These are phyloP conservation scores for Trissoscelio sp. DNA, from an alignment of 2,888 invertebrate genomes.

Conservation along the genomic window DNA sequence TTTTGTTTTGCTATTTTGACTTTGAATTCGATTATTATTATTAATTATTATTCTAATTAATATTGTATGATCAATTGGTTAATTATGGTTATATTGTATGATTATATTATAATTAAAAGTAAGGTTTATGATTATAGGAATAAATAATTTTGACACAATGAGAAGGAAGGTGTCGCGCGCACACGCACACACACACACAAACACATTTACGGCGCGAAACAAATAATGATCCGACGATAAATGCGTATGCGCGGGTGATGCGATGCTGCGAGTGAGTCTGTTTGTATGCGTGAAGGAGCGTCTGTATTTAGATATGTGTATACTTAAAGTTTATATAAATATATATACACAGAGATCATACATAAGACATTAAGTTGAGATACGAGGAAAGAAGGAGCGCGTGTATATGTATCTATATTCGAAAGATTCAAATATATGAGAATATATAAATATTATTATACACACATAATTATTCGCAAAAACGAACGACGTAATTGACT, in stretches of 20 bases:
- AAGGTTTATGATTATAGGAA: conserved; percentile 53
- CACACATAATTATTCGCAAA: conserved; percentile 68
- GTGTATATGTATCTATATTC: conserved; percentile 66
- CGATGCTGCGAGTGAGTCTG: conserved; percentile 43
- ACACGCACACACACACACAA: conserved; percentile 34
- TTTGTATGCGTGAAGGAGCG: conserved; percentile 51
- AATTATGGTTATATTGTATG: conserved; percentile 57
- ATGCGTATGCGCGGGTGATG: conserved; percentile 49
- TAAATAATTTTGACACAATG: conserved; percentile 33
- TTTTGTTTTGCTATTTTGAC: conserved; percentile 15
- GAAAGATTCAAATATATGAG: conserved; percentile 65
- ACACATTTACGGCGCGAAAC: conserved; percentile 3
- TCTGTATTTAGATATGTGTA: conserved; percentile 66
- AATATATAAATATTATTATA: conserved; percentile 68
- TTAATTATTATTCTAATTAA: conserved; percentile 40
- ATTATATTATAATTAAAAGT: conserved; percentile 51
- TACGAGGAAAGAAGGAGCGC: conserved; percentile 37
- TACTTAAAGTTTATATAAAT: conserved; percentile 57
- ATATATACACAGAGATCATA: conserved; percentile 31
- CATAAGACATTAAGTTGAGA: no score
- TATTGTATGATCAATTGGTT: conserved; percentile 50
- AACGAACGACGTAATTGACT: conserved; percentile 61
- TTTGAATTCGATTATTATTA: conserved; percentile 26
- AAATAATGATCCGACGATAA: neutral
- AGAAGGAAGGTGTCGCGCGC: neutral